Base-by-base conservation (phyloP, 2,888 invertebrate species). In the Synergus japonicus region DNA sequence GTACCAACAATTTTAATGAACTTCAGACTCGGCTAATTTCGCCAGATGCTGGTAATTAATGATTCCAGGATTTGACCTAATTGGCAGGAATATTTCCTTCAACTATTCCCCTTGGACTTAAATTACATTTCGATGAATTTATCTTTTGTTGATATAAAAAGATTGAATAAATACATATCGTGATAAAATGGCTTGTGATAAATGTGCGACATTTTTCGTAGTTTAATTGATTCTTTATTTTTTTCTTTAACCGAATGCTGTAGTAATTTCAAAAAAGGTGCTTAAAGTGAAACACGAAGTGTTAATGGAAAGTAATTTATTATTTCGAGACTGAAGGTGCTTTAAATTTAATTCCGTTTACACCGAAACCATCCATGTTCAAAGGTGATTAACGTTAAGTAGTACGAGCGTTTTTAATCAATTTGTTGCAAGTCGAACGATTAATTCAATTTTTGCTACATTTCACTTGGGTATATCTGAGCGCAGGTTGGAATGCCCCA, bases 371-470 rank as follows among this genome's bases (percentile, higher is more conserved):
- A 12, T 5, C 7, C 18, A 44, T 46, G 44, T 18, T 18, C n/a
- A 44, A 43, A 41, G 67, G 67, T 67, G 67, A 67, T 67, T 67
- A 67, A 49, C 69, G 44, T 69, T 69, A 69, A 69, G 49, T 49
- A 69, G 69, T 49, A 15, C 46, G 29, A 69, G 46, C 22, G 69
- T 69, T 69, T 12, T 69, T 46, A 69, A 49, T 69, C 69, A 69
- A 69, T 46, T 69, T 69, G 69, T 9, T 49, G 69, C 69, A 69
- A 69, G 69, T 29, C 15, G 29, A 69, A 46, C 69, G 49, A 69
- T 69, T 69, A 49, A 29, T 49, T 67, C 15, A 9, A 69, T 49
- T 69, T 69, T 69, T 69, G 49, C 49, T 69, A 69, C 69, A 69
- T 69, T 69, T 69, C 69, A 69, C 69, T 69, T 22, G 13, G 29